Conservation (phyloP, 2,888 invertebrate genomes). For the Drosophila neoperkinsi region DNA sequence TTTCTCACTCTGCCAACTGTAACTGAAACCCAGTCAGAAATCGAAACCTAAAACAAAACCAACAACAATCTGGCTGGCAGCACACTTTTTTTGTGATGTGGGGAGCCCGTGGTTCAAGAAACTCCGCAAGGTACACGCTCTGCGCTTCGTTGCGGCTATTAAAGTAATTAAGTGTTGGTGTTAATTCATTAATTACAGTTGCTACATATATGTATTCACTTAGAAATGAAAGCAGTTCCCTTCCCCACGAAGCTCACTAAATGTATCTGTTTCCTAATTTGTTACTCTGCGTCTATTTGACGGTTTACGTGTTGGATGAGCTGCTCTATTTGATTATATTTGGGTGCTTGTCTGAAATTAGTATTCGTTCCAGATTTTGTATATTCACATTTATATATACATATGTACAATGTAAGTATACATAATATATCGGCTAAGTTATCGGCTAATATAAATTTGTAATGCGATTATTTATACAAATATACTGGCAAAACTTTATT, state of each 20-base stretch:
- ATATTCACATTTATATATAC: not conserved
- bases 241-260: not conserved
- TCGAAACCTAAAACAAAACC: slow-evolving; percentile 16
- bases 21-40: slow-evolving; percentile 44
- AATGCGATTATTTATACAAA: not conserved
- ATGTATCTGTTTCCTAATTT: slow-evolving; percentile 27
- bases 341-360: slow-evolving; percentile 8
- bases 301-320: slow-evolving; percentile 17
- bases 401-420: not conserved
- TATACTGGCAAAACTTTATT: not conserved
- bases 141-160: slow-evolving; percentile 50
- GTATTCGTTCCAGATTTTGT: slow-evolving; percentile 2
- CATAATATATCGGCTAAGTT: not conserved
- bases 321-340: slow-evolving; percentile 27
- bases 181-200: slow-evolving; percentile 77
- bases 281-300: slow-evolving; percentile 10
- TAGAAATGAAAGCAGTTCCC: slow-evolving; percentile 22
- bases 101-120: slow-evolving; percentile 62
- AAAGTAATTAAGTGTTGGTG: slow-evolving; percentile 77
- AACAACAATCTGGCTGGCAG: slow-evolving; percentile 38
- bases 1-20: slow-evolving; percentile 35
- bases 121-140: slow-evolving; percentile 44
- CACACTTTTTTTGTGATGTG: slow-evolving; percentile 1
- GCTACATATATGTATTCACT: slow-evolving; percentile 25
- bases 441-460: not conserved